These are phyloP conservation scores for Mesorhabditis spiculigera DNA, from an alignment of 2,888 invertebrate species.

Conservation along the genomic window DNA sequence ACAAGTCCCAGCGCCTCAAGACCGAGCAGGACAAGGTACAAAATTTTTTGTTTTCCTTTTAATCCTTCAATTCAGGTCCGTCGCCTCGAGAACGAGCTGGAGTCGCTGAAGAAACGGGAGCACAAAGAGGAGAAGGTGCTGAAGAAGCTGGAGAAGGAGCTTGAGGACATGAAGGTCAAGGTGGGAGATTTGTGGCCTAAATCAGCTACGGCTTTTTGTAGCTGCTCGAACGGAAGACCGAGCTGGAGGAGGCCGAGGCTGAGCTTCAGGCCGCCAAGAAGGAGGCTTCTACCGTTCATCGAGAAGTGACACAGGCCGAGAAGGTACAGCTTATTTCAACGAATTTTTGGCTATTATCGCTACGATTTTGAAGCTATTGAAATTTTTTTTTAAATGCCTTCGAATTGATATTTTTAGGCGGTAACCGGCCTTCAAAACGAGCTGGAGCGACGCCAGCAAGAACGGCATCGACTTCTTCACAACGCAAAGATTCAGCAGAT, in stretches of 20 bases:
- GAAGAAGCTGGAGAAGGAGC: constrained; percentile 57
- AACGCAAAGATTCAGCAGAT: constrained; percentile 97
- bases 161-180: constrained; percentile 32
- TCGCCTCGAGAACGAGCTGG: constrained; percentile 28
- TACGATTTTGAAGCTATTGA: no score
- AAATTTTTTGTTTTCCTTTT: no score
- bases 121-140: constrained; percentile 72
- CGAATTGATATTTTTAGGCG: constrained; percentile 8
- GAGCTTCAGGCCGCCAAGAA: constrained; percentile 44
- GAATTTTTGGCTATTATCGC: no score
- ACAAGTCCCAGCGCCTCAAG: constrained; percentile 74
- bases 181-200: constrained; percentile 6
- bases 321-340: constrained; percentile 19
- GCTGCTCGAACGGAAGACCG: constrained; percentile 15
- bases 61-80: constrained; percentile 65
- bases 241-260: constrained; percentile 34
- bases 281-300: constrained; percentile 30
- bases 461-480: constrained; percentile 80
- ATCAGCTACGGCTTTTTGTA: constrained; percentile 11
- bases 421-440: constrained; percentile 22
- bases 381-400: no score
- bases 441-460: constrained; percentile 22
- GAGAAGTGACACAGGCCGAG: constrained; percentile 41
- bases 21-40: constrained; percentile 68
- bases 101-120: constrained; percentile 30